Evolutionary conservation across 1,140 invertebrate species (phyloP).

Genomic region (Teleopsis dalmanni): DNA sequence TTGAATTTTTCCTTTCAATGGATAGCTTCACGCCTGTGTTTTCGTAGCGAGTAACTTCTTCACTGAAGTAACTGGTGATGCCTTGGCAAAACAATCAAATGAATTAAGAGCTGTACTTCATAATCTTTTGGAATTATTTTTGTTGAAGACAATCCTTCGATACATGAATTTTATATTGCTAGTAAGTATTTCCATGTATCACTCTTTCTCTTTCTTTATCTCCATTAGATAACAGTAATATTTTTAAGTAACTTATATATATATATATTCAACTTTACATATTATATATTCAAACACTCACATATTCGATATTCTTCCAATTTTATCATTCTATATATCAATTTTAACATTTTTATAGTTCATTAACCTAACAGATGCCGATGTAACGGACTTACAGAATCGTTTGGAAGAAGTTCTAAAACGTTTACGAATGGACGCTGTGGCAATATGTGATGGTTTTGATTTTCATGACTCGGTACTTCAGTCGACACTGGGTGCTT

Average conservation of each 20-base stretch:
- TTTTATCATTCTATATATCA: too few species aligned
- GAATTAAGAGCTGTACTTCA: conserved; percentile 56
- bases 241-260: too few species aligned
- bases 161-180: conserved; percentile 68
- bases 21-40: conserved; percentile 56
- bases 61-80: conserved; percentile 43
- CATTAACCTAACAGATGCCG: conserved; percentile 51
- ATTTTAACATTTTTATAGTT: too few species aligned
- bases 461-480: conserved; percentile 74
- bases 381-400: conserved; percentile 55
- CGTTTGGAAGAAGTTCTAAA: conserved; percentile 59
- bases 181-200: conserved; percentile 51
- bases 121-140: conserved; percentile 69
- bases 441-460: conserved; percentile 81
- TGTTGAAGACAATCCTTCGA: conserved; percentile 65
- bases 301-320: too few species aligned
- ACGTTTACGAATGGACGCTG: conserved; percentile 69
- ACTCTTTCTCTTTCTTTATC: too few species aligned
- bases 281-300: too few species aligned
- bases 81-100: conserved; percentile 46
- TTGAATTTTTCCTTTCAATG: background rate
- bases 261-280: too few species aligned
- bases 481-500: conserved; percentile 70
- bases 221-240: too few species aligned
- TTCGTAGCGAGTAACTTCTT: conserved; percentile 59